These are phyloP conservation scores for Euplexia lucipara DNA, from an alignment of 2,888 invertebrate species.

Conservation along the genomic window DNA sequence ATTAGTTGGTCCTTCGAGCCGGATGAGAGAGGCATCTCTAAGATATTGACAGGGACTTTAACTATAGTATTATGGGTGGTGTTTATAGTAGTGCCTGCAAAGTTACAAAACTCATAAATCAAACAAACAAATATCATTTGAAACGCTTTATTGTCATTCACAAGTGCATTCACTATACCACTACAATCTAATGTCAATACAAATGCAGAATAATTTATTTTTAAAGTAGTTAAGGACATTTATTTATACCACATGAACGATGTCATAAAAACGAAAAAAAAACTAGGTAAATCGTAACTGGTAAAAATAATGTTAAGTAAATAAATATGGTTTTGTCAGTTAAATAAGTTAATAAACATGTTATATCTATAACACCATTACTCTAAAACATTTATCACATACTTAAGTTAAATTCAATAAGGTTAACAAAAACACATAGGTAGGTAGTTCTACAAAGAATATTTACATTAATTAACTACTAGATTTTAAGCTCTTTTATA, in stretches of 20 bases:
- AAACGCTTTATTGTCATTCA: constrained; percentile 90
- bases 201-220: constrained; percentile 63
- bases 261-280: constrained; percentile 54
- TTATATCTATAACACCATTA: constrained; percentile 26
- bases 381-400: constrained; percentile 14
- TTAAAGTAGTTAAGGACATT: constrained; percentile 42
- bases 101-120: constrained; percentile 38
- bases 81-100: not conserved
- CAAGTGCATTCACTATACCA: constrained; percentile 84
- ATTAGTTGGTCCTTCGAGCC: no score
- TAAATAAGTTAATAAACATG: constrained; percentile 39
- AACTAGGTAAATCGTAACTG: constrained; percentile 24
- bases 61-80: no score
- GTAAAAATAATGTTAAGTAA: constrained; percentile 25
- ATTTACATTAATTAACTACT: constrained; percentile 77
- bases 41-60: no score
- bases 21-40: no score
- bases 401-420: constrained; percentile 40
- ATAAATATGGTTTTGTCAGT: not conserved
- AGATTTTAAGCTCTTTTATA: constrained; percentile 82
- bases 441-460: constrained; percentile 64
- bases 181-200: constrained; percentile 71
- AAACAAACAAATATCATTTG: constrained; percentile 63
- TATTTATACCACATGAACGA: constrained; percentile 33
- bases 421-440: constrained; percentile 60